Base-by-base conservation (phyloP, 2,797 vertebrate genomes). In the Rhinogobio ventralis region DNA sequence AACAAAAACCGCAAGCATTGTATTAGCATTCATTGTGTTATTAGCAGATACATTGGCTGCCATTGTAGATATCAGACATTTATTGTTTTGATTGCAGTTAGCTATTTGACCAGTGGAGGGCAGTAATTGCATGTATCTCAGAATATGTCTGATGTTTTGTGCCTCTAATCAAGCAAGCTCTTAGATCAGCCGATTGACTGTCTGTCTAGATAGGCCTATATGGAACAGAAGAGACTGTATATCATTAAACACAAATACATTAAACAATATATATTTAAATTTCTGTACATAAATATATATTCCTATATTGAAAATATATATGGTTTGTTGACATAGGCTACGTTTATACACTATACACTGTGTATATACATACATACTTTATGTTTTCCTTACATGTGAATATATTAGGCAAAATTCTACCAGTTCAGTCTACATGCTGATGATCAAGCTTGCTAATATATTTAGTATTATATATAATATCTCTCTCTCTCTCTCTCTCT, bases 81-180 rank as follows among this genome's bases (percentile, higher is more conserved):
- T 10, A 11, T n/a, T 33, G 57, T 51, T 79, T 79, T 64, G 45
- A 69, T 45, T 73, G 81, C 45, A 74, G 4, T 55, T 30, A 36
- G 20, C 14, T 11, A 13, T 45, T 28, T 74, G 45, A 28, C 57
- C 88, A 84, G 68, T 66, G 64, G 88, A 69, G 81, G 84, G 66
- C 88, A 87, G 81, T 82, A 57, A n/a, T 57, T 57, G 62, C 75
- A 81, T 30, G 60, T n/a, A 3, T 45, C 62, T 57, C 3, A 13
- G 42, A 69, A n/a, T 13, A 57, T 67, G 17, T 55, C 45, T 39
- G 46, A 1, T n/a, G 28, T 46, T 19, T 25, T 14, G 0, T n/a
- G 13, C 9, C 23, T 25, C n/a, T 71, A 10, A 55, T 55, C 6
- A 15, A 67, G 28, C 2, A 57, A 71, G 23, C 9, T 39, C n/a